Conservation (phyloP, 2,113 vertebrate species). For the Catharus bicknelli region DNA sequence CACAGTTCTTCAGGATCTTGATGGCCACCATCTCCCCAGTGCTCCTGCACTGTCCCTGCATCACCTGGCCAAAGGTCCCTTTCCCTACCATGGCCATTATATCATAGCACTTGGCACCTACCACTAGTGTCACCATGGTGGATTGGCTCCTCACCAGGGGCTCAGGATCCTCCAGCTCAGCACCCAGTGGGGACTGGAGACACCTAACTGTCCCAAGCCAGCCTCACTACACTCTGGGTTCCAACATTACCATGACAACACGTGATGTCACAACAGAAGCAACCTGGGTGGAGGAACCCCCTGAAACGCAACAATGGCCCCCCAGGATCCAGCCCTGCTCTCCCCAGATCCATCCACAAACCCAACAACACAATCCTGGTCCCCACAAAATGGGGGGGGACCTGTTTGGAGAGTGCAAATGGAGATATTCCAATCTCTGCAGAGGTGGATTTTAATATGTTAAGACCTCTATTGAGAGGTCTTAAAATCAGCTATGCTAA, state of each 20-base stretch:
- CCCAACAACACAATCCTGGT: not conserved
- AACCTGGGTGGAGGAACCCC: not conserved
- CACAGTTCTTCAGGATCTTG: constrained; percentile 70
- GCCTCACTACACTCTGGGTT: not conserved
- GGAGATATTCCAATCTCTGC: no score
- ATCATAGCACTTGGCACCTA: constrained; percentile 56
- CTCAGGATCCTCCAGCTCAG: not conserved
- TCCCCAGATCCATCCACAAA: not conserved
- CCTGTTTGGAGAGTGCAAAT: no score
- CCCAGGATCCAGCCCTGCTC: accelerated
- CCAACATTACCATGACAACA: not conserved
- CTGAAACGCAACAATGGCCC: accelerated
- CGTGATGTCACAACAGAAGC: not conserved
- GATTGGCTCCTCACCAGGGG: not conserved
- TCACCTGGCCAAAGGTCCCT: constrained; percentile 79
- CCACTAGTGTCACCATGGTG: constrained; percentile 68
- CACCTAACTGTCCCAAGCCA: accelerated
- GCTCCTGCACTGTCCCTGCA: constrained; percentile 71
- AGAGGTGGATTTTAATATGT: no score
- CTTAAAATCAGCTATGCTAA: no score
- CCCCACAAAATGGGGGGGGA: not conserved
- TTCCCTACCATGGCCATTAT: constrained; percentile 71
- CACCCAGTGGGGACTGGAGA: not conserved
- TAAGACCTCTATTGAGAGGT: no score
- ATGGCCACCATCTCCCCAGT: constrained; percentile 78